Evolutionary conservation across 2,797 vertebrate species (phyloP), one percentile per base, ranked within the genome.

Genomic region (Cheirogaleus major): DNA sequence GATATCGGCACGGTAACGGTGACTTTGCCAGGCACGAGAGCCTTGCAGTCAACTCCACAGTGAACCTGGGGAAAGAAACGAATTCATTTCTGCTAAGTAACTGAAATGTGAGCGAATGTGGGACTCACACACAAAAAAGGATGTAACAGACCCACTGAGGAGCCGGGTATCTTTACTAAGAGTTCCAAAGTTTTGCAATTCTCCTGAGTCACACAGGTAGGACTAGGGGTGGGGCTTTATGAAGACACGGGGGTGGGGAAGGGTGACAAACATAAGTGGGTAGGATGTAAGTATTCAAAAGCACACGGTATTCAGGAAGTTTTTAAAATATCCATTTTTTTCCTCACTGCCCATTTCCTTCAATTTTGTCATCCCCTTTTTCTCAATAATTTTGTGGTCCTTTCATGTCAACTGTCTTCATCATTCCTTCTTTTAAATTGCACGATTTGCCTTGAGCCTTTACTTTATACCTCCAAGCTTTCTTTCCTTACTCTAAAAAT

Each of bases 1-100:
- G 97, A 98, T 98, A 98, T 86, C 67, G 50, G 92, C 86, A 70
- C 45, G 8, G 89, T 93, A 98, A 96, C 80, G 2, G 96, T 76
- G 98, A 93, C 97, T 98, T 97, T 6, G n/a, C 84, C 95, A 98
- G 96, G 96, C 97, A 67, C 59, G 50, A 72, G 91, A 95, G 72
- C 84, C 94, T 92, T 82, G 82, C 94, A 93, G 57, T 72, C 97
- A 96, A 95, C 70, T 93, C 63, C 4, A 72, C 96, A 35, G 91
- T 59, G 69, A 94, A 97, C 41, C 52, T 52, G 81, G 12, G 61
- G 10, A 0, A 10, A 91, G 48, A 95, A 95, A 95, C 67, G 76
- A 61, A 72, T 96, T 85, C 83, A n/a, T 85, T 93, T 95, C 38
- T 86, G 97, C 93, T 95, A 97, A 97, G 96, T 88, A 97, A 90